A percentile compares a stretch with the other conserved stretches of the same genome.
Evolutionary conservation across 1,140 invertebrate species (phyloP).

Genomic region (Zaprionus nigranus): DNA sequence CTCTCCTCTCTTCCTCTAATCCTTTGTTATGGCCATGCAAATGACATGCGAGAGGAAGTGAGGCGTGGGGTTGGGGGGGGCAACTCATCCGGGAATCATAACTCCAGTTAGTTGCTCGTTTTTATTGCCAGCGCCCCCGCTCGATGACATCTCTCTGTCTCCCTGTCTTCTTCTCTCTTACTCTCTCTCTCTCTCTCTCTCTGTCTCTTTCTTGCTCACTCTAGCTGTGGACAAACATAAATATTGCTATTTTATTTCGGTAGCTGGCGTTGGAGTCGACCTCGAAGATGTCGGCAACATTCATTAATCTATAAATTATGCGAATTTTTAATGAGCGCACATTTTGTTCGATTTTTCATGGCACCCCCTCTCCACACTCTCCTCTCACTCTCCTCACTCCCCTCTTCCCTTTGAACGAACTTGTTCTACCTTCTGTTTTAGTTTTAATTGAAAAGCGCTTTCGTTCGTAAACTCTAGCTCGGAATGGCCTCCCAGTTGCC

Average conservation of each 20-base stretch:
- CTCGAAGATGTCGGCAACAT: slow-evolving; percentile 59
- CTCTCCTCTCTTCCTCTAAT: slow-evolving; percentile 11
- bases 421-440: slow-evolving; percentile 74
- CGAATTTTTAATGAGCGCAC: slow-evolving; percentile 83
- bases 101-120: slow-evolving; percentile 36
- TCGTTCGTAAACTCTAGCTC: slow-evolving; percentile 69
- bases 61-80: slow-evolving; percentile 4
- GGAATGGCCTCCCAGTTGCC: slow-evolving; percentile 53
- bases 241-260: slow-evolving; percentile 80
- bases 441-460: slow-evolving; percentile 82
- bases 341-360: slow-evolving; percentile 81
- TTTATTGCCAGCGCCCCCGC: slow-evolving; percentile 47
- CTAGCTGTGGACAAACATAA: slow-evolving; percentile 49
- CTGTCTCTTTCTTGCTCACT: not conserved
- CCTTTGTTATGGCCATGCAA: slow-evolving; percentile 37
- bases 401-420: slow-evolving; percentile 25
- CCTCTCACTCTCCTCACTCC: not conserved
- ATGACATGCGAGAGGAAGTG: slow-evolving; percentile 44
- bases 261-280: slow-evolving; percentile 60
- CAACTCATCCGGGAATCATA: slow-evolving; percentile 62
- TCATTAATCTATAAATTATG: slow-evolving; percentile 83
- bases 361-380: not conserved
- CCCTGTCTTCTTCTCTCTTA: not conserved
- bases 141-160: slow-evolving; percentile 9
- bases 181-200: not conserved